phyloP scores from a whole-genome alignment of 2,888 invertebrate species.

The Aspidiotus rigidus region DNA sequence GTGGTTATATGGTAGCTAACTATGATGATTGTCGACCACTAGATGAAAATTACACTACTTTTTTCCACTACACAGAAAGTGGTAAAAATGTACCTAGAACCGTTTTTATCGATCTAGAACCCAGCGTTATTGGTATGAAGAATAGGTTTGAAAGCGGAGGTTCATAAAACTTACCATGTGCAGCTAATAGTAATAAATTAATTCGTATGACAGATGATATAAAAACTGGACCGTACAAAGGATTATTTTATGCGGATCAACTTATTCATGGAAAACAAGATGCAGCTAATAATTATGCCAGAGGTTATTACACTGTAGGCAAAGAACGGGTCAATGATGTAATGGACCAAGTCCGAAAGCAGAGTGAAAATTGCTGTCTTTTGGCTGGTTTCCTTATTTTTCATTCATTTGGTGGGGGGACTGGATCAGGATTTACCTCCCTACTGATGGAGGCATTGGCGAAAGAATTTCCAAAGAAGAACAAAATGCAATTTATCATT shows the following conservation, averaged over 20 bases:
- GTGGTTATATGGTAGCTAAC: conserved; percentile 18
- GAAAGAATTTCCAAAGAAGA: conserved; percentile 25
- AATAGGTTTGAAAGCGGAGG: too few relatives aligned
- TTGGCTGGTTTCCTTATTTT: conserved; percentile 25
- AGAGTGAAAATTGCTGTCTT: conserved; percentile 27
- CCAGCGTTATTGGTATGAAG: conserved; percentile 22
- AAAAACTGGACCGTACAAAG: conserved; percentile 22
- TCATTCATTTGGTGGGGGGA: conserved; percentile 29
- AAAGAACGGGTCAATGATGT: conserved; percentile 23
- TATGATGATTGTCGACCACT: conserved; percentile 14
- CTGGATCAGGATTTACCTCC: conserved; percentile 26
- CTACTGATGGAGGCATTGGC: conserved; percentile 24
- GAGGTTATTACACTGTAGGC: conserved; percentile 28
- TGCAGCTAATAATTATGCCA: conserved; percentile 27
- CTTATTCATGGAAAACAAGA: conserved; percentile 28
- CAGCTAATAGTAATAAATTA: too few relatives aligned
- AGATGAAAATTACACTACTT: conserved; percentile 27
- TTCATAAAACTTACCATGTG: too few relatives aligned
- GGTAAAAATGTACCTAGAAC: conserved; percentile 28
- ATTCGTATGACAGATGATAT: conserved; percentile 12
- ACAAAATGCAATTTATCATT: conserved; percentile 28
- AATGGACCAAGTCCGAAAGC: conserved; percentile 27
- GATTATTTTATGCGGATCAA: conserved; percentile 21
- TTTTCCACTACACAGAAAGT: conserved; percentile 27
- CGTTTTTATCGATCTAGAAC: conserved; percentile 24